Conservation (phyloP, 1,140 invertebrate species). For the Hylaeus anthracinus region DNA sequence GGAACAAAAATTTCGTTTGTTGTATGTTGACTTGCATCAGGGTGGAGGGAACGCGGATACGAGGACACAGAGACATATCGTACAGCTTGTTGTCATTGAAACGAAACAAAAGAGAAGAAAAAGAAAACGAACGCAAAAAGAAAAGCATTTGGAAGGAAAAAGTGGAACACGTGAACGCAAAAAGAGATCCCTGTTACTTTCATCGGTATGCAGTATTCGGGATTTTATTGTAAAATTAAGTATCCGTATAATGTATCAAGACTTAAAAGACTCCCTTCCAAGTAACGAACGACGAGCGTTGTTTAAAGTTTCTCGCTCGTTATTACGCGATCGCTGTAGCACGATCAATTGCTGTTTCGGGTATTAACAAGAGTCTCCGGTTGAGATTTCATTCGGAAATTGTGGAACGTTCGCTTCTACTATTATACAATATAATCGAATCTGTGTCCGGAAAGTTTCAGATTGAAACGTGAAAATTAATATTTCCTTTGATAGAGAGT, state of each 20-base stretch:
- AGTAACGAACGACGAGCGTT: slow-evolving; percentile 46
- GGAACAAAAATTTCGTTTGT: slow-evolving; percentile 34
- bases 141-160: not conserved
- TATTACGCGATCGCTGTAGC: slow-evolving; percentile 68
- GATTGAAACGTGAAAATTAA: not conserved
- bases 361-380: slow-evolving; percentile 60
- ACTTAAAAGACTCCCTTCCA: slow-evolving; percentile 45
- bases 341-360: slow-evolving; percentile 69
- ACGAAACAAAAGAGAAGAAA: slow-evolving; percentile 17
- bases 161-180: not conserved
- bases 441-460: not conserved
- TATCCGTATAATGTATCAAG: slow-evolving; percentile 65
- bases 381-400: slow-evolving; percentile 63
- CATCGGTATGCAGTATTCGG: slow-evolving; percentile 63
- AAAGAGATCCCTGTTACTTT: slow-evolving; percentile 49
- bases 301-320: slow-evolving; percentile 57
- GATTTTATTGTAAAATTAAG: slow-evolving; percentile 61
- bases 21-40: slow-evolving; percentile 8
- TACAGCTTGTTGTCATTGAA: slow-evolving; percentile 55
- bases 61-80: slow-evolving; percentile 65
- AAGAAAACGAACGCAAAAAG: not conserved
- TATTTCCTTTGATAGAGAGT: no score
- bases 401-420: slow-evolving; percentile 34
- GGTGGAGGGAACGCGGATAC: slow-evolving; percentile 10
- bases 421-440: slow-evolving; percentile 40